phyloP scores from a whole-genome alignment of 2,113 vertebrate species.

The Sorex fumeus region DNA sequence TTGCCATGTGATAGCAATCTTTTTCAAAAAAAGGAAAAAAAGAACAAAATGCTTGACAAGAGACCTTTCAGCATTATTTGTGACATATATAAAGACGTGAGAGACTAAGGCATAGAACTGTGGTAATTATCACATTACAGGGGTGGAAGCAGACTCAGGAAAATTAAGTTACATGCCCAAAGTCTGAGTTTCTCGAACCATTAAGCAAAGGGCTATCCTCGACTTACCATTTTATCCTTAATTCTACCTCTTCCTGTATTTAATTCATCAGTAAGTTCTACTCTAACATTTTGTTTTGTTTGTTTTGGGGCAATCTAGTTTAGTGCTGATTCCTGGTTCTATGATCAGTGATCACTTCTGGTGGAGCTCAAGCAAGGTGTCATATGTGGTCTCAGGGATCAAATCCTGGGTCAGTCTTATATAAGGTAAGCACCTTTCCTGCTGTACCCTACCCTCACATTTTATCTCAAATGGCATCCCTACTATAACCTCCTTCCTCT shows the following conservation, averaged over 20 bases:
- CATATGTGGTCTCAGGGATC: too few relatives aligned
- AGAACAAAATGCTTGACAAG: background rate
- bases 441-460: background rate
- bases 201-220: background rate
- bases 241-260: background rate
- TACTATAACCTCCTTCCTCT: background rate
- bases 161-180: background rate
- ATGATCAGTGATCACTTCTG: too few relatives aligned
- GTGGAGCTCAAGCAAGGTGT: too few relatives aligned
- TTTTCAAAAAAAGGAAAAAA: background rate
- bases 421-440: too few relatives aligned
- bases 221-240: background rate
- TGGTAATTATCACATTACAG: conserved; percentile 3
- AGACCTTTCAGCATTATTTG: background rate
- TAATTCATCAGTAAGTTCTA: background rate
- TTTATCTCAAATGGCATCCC: background rate
- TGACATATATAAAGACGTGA: conserved; percentile 7
- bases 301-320: too few relatives aligned
- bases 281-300: too few relatives aligned
- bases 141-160: conserved; percentile 17
- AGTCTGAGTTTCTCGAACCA: background rate
- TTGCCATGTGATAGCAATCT: background rate
- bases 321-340: too few relatives aligned
- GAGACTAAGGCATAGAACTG: background rate
- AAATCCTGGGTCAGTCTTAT: too few relatives aligned